Percentiles rank a stretch among this genome's conserved stretches.
Conservation (phyloP, 2,113 vertebrate species). For the Pristiophorus japonicus region DNA sequence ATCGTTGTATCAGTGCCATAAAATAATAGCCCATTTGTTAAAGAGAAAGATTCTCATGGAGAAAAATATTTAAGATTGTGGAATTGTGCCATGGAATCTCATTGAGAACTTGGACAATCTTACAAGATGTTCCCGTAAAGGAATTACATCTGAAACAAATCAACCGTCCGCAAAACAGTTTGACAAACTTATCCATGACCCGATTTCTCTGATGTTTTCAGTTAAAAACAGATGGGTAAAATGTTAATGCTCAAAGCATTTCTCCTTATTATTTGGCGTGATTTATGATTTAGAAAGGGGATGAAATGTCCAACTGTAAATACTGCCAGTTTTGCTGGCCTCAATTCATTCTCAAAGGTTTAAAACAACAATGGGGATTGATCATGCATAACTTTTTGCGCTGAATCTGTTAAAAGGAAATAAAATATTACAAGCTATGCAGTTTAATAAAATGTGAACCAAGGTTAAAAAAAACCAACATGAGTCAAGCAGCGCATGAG, state of each 20-base stretch:
- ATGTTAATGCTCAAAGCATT: not conserved
- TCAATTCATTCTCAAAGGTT: not conserved
- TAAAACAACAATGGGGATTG: conserved; percentile 14
- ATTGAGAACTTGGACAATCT: not conserved
- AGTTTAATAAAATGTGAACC: conserved; percentile 1
- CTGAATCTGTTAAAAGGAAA: conserved; percentile 14
- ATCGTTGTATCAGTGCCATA: not conserved
- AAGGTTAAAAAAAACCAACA: not conserved
- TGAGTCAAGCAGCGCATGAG: not conserved
- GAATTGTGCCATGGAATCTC: not conserved
- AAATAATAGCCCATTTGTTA: not conserved
- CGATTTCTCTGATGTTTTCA: conserved; percentile 11
- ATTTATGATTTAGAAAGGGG: not conserved
- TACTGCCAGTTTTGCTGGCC: not conserved
- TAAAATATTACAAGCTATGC: conserved; percentile 6
- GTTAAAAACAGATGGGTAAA: conserved; percentile 36
- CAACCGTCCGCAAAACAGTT: not conserved
- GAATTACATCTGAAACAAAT: conserved; percentile 13
- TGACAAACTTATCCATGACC: not conserved
- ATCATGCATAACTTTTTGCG: not conserved
- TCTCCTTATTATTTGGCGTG: not conserved
- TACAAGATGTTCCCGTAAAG: not conserved
- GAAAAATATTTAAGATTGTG: not conserved
- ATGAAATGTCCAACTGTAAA: conserved; percentile 19
- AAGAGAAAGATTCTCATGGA: not conserved